phyloP scores from a whole-genome alignment of 64 coral and sea anemone species.

The Stichodactyla mertensii region DNA sequence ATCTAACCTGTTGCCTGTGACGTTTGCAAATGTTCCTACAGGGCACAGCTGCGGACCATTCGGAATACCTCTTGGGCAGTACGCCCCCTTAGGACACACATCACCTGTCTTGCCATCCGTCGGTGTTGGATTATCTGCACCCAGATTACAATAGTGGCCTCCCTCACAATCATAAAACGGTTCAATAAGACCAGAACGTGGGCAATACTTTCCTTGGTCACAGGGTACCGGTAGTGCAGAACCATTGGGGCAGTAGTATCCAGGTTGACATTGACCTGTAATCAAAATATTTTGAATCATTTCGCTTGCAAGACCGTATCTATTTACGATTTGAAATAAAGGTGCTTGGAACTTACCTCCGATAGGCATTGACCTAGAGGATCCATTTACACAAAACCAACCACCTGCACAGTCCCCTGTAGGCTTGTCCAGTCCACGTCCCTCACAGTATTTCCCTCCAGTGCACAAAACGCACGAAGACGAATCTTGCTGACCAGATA shows the following conservation, averaged over 20 bases:
- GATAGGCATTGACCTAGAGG: conserved; percentile 46
- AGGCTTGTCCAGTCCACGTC: conserved; percentile 56
- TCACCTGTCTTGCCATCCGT: conserved; percentile 62
- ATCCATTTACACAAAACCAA: conserved; percentile 94
- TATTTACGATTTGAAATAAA: background rate
- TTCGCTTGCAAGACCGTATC: background rate
- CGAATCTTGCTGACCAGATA: conserved; percentile 50
- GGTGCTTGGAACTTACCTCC: conserved; percentile 41
- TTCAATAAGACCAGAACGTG: conserved; percentile 41
- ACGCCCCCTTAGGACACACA: conserved; percentile 79
- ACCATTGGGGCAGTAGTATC: conserved; percentile 85
- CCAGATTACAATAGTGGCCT: conserved; percentile 71
- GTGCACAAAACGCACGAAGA: conserved; percentile 68
- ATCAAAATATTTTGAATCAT: background rate
- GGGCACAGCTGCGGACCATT: conserved; percentile 58
- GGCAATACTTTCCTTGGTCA: conserved; percentile 82
- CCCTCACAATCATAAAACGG: conserved; percentile 86
- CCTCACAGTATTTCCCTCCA: conserved; percentile 89
- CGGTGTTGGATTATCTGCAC: conserved; percentile 53
- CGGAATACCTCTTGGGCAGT: conserved; percentile 65
- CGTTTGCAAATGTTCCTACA: conserved; percentile 84
- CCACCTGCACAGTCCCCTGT: conserved; percentile 82
- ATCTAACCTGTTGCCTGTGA: conserved; percentile 82
- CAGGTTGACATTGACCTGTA: conserved; percentile 60
- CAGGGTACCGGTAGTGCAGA: conserved; percentile 67